Percentiles rank a stretch among this genome's conserved stretches.
Evolutionary conservation across 2,113 vertebrate genomes (phyloP).

Genomic region (Camelus dromedarius): DNA sequence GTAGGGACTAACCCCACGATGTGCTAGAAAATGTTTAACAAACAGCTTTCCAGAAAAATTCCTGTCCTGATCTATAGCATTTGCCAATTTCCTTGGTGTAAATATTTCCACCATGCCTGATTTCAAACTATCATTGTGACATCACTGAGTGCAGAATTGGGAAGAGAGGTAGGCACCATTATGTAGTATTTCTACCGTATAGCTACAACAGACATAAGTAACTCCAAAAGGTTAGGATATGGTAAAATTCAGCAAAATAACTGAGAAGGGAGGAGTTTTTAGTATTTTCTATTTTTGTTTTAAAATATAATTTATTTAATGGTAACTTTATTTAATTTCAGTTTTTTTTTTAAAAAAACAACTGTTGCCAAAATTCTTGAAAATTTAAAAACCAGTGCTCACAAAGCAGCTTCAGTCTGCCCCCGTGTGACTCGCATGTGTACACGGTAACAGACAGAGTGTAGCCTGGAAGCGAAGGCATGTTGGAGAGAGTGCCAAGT

Average conservation of each 20-base stretch:
- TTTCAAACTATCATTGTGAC: background rate
- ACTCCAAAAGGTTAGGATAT: background rate
- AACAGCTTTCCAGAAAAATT: background rate
- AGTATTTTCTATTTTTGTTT: background rate
- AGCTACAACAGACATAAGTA: background rate
- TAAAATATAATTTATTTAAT: background rate
- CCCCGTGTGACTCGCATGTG: background rate
- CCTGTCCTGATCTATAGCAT: background rate
- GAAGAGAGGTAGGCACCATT: background rate
- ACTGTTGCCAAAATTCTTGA: constrained; percentile 22
- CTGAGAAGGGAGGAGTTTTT: background rate
- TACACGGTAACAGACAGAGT: background rate
- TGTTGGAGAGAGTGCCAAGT: background rate
- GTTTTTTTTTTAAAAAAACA: background rate
- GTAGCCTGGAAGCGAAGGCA: background rate
- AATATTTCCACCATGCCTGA: background rate
- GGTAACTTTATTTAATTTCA: background rate
- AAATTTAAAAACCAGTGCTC: background rate
- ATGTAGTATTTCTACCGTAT: background rate
- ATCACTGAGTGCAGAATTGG: background rate
- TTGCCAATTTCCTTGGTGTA: constrained; percentile 51
- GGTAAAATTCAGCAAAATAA: background rate
- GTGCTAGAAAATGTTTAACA: background rate
- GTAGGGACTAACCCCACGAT: background rate
- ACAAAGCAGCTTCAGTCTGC: background rate